Evolutionary conservation across 1,140 invertebrate genomes (phyloP), one percentile per base, ranked within the genome.

Genomic region (Camponotus floridanus): DNA sequence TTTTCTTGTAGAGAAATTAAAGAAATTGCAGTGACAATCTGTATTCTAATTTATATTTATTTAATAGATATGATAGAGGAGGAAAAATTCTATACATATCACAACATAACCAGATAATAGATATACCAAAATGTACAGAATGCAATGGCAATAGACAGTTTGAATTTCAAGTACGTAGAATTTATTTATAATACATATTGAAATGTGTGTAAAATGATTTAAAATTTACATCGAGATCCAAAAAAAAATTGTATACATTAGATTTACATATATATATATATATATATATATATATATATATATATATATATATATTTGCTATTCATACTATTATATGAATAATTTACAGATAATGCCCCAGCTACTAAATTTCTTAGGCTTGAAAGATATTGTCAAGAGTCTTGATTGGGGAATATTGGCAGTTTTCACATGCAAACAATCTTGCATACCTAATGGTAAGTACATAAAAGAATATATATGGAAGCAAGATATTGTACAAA

Each of bases 381-480:
- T 98, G 71, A 96, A 98, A 76, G 94, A 96, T 84, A 93, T 97
- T 65, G 94, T 96, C n/a, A 96, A 97, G 21, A 96, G 96, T 88
- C 95, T 99, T 45, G 98, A 99, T 94, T 99, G 98, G 98, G 98
- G 98, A 55, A 97, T 98, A 51, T 92, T 99, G 67, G 96, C 96
- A 65, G 94, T 99, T 15, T 99, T 98, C 92, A 99, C 98, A 0
- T 99, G 98, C 93, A 95, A 95, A 92, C 95, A 96, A 31, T 98
- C 97, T 94, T 99, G 99, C 93, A 91, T 93, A 59, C 93, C 92
- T 51, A 96, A 95, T 57, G 95, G 95, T 71, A 95, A 94, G 36
- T 98, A 98, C 93, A 96, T 96, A 86, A 95, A 96, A 90, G 98
- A 99, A 95, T 97, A 96, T 95, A 89, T 98, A 80, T 98, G 98